These are phyloP conservation scores for Tachysurus vachellii DNA, from an alignment of 2,113 vertebrate genomes.

Conservation along the genomic window DNA sequence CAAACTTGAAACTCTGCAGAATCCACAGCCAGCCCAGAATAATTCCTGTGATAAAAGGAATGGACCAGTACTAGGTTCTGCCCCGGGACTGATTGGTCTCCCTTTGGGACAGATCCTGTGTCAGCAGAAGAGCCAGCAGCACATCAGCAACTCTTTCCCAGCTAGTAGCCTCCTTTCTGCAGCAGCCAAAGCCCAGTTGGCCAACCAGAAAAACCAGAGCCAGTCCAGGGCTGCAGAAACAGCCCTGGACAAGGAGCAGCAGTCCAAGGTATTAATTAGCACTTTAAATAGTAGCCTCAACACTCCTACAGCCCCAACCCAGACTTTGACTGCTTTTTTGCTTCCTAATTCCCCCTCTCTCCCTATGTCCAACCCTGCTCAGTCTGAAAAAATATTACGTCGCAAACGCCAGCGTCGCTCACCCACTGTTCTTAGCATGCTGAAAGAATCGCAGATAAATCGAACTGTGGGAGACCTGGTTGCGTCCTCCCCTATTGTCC, in stretches of 20 bases:
- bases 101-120: conserved; percentile 77
- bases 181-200: conserved; percentile 86
- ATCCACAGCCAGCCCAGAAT: conserved; percentile 52
- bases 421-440: conserved; percentile 71
- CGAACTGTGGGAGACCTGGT: conserved; percentile 23
- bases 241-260: conserved; percentile 65
- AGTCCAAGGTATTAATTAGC: conserved; percentile 80
- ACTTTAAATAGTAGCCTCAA: conserved; percentile 83
- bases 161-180: conserved; percentile 87
- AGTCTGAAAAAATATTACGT: conserved; percentile 50
- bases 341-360: conserved; percentile 64
- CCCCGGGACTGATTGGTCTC: conserved; percentile 71
- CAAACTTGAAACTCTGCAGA: conserved; percentile 62
- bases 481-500: background rate
- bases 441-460: conserved; percentile 65
- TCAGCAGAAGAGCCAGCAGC: conserved; percentile 74
- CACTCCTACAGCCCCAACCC: conserved; percentile 58
- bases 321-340: conserved; percentile 64
- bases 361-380: conserved; percentile 26
- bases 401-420: conserved; percentile 62
- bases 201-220: conserved; percentile 72
- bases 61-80: conserved; percentile 59
- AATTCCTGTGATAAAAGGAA: conserved; percentile 50
- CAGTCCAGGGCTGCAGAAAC: conserved; percentile 55
- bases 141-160: conserved; percentile 77